phyloP scores from a whole-genome alignment of 2,888 invertebrate species.

The Harpalus rufipes region DNA sequence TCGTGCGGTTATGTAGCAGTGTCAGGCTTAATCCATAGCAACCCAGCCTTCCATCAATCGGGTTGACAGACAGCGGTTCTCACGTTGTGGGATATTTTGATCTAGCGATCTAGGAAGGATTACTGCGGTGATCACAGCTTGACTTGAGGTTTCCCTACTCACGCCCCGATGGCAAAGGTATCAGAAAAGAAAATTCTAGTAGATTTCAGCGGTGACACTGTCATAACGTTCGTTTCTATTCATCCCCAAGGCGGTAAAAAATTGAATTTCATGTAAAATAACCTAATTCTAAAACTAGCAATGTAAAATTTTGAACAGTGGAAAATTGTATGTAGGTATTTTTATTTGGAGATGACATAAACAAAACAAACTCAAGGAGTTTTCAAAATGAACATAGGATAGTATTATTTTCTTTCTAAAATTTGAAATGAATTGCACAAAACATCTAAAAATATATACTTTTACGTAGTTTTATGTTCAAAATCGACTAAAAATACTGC shows the following conservation, averaged over 20 bases:
- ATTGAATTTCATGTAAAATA: too few species aligned
- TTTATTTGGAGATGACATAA: too few species aligned
- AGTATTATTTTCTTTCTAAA: too few species aligned
- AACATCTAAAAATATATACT: too few species aligned
- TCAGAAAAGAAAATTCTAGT: background rate
- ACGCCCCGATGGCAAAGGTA: background rate
- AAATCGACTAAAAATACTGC: too few species aligned
- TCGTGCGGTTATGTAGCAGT: background rate
- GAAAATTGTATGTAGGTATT: too few species aligned
- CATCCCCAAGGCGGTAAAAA: background rate
- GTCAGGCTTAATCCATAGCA: background rate
- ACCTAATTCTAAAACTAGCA: too few species aligned
- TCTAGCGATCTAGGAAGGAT: background rate
- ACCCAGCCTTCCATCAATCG: background rate
- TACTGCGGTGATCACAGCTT: slow-evolving; percentile 4
- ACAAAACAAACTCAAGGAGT: too few species aligned
- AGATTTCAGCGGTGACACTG: background rate
- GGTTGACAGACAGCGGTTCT: background rate
- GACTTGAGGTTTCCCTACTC: background rate
- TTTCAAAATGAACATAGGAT: too few species aligned
- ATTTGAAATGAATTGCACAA: too few species aligned
- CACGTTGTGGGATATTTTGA: slow-evolving; percentile 5
- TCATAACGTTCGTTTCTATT: background rate
- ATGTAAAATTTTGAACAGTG: too few species aligned
- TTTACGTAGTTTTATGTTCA: too few species aligned